phyloP scores from a whole-genome alignment of 2,888 invertebrate genomes.

The Serripes groenlandicus region DNA sequence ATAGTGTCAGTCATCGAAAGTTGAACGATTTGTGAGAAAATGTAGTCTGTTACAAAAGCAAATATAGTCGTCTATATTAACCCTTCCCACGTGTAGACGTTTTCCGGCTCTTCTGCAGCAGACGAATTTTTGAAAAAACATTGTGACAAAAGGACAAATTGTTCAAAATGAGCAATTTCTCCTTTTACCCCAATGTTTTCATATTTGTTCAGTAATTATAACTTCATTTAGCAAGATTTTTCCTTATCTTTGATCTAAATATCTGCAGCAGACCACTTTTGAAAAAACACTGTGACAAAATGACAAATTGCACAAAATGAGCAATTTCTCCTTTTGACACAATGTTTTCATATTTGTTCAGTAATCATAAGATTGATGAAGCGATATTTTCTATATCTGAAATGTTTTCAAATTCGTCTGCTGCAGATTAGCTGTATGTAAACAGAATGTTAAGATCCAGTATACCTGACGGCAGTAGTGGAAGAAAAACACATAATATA shows the following conservation, averaged over 20 bases:
- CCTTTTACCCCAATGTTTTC: neutral
- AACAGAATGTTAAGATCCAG: too few relatives aligned
- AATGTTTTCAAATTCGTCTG: too few relatives aligned
- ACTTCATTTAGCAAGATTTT: too few relatives aligned
- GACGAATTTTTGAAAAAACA: neutral
- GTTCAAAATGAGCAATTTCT: neutral
- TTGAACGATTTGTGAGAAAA: too few relatives aligned
- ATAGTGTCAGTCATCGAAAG: too few relatives aligned
- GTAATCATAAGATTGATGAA: neutral
- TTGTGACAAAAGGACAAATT: neutral
- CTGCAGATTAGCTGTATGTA: too few relatives aligned
- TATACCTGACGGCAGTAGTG: too few relatives aligned
- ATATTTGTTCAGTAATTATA: neutral
- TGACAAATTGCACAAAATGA: neutral
- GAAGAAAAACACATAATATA: too few relatives aligned
- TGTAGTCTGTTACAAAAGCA: too few relatives aligned
- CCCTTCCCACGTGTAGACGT: neutral
- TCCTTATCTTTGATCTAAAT: too few relatives aligned
- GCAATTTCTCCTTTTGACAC: conserved; percentile 1
- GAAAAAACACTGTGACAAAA: neutral
- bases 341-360: neutral
- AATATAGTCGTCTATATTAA: neutral
- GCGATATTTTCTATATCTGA: too few relatives aligned
- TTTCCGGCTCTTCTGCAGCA: neutral
- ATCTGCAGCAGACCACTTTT: too few relatives aligned